Conservation (phyloP, 2,797 vertebrate genomes). For the Otolemur crassicaudatus region DNA sequence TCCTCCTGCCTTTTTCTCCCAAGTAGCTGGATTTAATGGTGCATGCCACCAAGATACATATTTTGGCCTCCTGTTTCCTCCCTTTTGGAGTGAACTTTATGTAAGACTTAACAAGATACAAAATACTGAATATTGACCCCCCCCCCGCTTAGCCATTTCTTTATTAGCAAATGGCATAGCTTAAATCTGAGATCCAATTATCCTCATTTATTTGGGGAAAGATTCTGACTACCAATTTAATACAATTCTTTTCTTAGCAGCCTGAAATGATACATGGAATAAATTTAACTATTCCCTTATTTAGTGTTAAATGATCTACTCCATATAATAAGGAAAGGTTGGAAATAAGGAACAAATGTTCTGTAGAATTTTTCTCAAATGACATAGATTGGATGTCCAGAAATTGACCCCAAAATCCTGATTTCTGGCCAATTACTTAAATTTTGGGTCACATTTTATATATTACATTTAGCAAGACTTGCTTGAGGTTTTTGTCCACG, state of each 20-base stretch:
- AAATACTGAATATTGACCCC: neutral
- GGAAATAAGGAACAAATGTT: conserved; percentile 54
- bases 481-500: conserved; percentile 29
- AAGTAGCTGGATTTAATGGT: neutral
- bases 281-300: conserved; percentile 52
- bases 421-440: conserved; percentile 71
- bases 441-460: conserved; percentile 60
- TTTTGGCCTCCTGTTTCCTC: neutral
- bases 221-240: conserved; percentile 65
- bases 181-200: conserved; percentile 66
- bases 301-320: conserved; percentile 72
- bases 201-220: conserved; percentile 64
- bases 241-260: conserved; percentile 66
- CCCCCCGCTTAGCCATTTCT: neutral
- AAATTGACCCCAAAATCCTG: conserved; percentile 59
- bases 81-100: neutral
- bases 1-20: neutral
- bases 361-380: conserved; percentile 66
- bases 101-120: neutral
- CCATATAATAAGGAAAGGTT: conserved; percentile 70
- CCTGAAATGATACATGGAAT: conserved; percentile 11
- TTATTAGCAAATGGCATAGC: conserved; percentile 34
- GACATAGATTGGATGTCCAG: conserved; percentile 23
- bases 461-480: neutral
- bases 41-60: neutral